Conservation (phyloP, 2,797 vertebrate genomes). For the Limnodromus scolopaceus region DNA sequence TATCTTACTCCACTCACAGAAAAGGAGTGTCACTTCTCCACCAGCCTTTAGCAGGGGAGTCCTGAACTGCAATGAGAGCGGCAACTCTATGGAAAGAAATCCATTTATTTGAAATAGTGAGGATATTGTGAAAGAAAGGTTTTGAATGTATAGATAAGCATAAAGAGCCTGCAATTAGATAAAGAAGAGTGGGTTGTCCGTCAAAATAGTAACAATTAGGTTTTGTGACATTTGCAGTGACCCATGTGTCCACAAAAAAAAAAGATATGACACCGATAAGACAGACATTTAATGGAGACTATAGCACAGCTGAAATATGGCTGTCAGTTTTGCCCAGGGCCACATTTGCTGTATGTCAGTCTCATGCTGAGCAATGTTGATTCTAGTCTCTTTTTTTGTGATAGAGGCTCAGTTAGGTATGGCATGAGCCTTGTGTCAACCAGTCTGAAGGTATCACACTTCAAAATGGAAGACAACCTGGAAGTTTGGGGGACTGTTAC, state of each 20-base stretch:
- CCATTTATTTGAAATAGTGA: not conserved
- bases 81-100: not conserved
- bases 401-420: not conserved
- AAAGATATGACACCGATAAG: not conserved
- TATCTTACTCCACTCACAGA: not conserved
- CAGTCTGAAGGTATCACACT: not conserved
- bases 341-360: not conserved
- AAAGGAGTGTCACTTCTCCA: not conserved
- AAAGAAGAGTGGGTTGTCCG: not conserved
- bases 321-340: not conserved
- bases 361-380: not conserved
- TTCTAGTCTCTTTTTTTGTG: not conserved
- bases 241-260: not conserved
- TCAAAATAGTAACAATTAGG: not conserved
- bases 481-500: not conserved
- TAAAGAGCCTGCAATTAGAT: not conserved
- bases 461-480: not conserved
- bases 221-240: not conserved
- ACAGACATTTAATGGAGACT: not conserved
- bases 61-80: not conserved
- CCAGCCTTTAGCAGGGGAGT: not conserved
- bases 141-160: not conserved
- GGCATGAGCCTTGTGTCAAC: not conserved
- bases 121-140: not conserved
- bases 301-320: not conserved